Base-by-base conservation (phyloP, 2,797 vertebrate species). In the Gambelia wislizenii region DNA sequence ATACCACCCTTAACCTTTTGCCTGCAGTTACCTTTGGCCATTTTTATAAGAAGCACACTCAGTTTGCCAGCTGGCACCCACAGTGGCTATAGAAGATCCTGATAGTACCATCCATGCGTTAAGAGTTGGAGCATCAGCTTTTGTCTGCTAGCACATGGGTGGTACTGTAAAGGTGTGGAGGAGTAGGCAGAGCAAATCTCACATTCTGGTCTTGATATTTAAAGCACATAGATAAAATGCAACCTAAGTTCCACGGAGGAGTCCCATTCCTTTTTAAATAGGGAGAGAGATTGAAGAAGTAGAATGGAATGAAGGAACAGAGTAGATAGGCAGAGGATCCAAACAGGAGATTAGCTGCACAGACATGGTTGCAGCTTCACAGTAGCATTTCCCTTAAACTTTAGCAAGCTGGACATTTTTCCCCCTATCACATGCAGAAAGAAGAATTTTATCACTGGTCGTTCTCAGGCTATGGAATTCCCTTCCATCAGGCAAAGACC, bases 1-100 rank as follows among this genome's bases (percentile, higher is more conserved):
- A 67, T 89, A 86, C 86, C 54, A 86, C 86, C 67, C 72, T 94
- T 30, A n/a, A 30, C 83, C 86, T 93, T 92, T 94, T 83, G 90
- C 92, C 92, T 94, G 4, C 83, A 87, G 79, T 52, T 70, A 91
- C 92, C 75, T n/a, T 88, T 22, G 56, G 39, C 36, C 8, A 30
- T 33, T 82, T 72, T 74, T 70, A 70, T 33, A 81, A 59, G 9
- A 52, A 18, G 5, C 6, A 49, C 14, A 18, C 30, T 64, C 22
- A 61, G 7, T 49, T 20, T 75, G 44, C 44, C 6, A 44, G 76
- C 39, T 49, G 22, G 16, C 30, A 77, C 74, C 54, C 20, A 47
- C 39, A 61, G 42, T 36, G 18, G 59, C 42, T 61, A 27, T 33
- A 67, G 7, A 6, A 27, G 20, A 33, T 1, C 9, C 54, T 47